Percentiles rank a stretch among this genome's conserved stretches.
phyloP scores from a whole-genome alignment of 2,888 invertebrate genomes.

The Melipona bicolor region DNA sequence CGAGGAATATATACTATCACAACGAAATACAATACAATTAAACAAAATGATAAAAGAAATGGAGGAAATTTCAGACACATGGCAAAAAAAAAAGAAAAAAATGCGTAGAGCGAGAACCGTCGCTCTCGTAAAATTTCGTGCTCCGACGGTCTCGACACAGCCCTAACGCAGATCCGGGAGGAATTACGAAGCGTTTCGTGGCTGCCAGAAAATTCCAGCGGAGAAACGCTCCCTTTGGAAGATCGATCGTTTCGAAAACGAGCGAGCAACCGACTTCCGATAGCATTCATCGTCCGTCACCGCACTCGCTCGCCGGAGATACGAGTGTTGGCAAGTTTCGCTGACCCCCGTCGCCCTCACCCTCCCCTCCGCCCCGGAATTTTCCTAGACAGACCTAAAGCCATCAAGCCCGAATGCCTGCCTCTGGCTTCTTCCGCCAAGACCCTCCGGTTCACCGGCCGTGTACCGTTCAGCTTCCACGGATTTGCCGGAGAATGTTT shows the following conservation, averaged over 20 bases:
- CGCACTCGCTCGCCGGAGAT: neutral
- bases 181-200: conserved; percentile 13
- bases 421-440: conserved; percentile 27
- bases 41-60: no score
- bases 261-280: conserved; percentile 14
- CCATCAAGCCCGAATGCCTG: conserved; percentile 44
- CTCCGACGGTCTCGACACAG: no score
- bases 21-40: no score
- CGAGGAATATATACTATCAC: no score
- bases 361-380: conserved; percentile 31
- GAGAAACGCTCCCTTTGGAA: neutral
- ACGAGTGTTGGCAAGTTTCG: conserved; percentile 25
- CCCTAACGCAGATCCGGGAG: neutral
- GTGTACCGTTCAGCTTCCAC: conserved; percentile 47
- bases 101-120: no score
- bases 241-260: conserved; percentile 39
- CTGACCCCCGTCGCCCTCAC: neutral
- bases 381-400: conserved; percentile 53
- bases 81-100: no score
- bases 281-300: conserved; percentile 42
- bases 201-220: neutral
- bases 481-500: conserved; percentile 69
- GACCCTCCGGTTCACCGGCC: conserved; percentile 14
- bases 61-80: no score
- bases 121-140: no score